Evolutionary conservation across 2,888 invertebrate species (phyloP).

Genomic region (Tetramorium bicarinatum): DNA sequence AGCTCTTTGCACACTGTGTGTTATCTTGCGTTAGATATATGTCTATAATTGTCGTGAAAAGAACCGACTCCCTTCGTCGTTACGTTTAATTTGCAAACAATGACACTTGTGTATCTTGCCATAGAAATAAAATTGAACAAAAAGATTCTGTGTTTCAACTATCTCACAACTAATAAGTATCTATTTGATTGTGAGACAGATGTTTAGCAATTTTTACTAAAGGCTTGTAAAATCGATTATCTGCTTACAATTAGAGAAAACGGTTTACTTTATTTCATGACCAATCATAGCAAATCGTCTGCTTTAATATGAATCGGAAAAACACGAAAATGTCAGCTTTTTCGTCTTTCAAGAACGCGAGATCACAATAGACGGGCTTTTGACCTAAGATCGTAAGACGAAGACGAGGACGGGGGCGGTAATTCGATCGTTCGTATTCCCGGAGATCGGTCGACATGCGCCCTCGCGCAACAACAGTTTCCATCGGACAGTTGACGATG

Average conservation of each 20-base stretch:
- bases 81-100: neutral
- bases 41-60: slow-evolving; percentile 30
- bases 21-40: slow-evolving; percentile 13
- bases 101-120: neutral
- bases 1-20: slow-evolving; percentile 17
- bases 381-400: slow-evolving; percentile 43
- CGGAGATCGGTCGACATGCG: slow-evolving; percentile 68
- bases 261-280: neutral
- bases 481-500: slow-evolving; percentile 65
- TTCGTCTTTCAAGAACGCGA: neutral
- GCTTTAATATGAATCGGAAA: neutral
- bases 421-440: slow-evolving; percentile 84
- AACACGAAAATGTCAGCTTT: neutral
- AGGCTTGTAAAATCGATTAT: neutral
- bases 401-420: slow-evolving; percentile 57
- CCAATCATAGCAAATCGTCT: neutral
- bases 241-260: neutral
- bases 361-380: slow-evolving; percentile 39
- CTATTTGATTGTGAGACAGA: neutral
- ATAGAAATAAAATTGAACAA: neutral
- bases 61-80: neutral
- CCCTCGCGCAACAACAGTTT: slow-evolving; percentile 61
- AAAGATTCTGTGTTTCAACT: neutral
- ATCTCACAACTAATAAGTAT: neutral
- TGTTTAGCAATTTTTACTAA: neutral